These are phyloP conservation scores for Sciaenops ocellatus DNA, from an alignment of 2,797 vertebrate species.

Conservation along the genomic window DNA sequence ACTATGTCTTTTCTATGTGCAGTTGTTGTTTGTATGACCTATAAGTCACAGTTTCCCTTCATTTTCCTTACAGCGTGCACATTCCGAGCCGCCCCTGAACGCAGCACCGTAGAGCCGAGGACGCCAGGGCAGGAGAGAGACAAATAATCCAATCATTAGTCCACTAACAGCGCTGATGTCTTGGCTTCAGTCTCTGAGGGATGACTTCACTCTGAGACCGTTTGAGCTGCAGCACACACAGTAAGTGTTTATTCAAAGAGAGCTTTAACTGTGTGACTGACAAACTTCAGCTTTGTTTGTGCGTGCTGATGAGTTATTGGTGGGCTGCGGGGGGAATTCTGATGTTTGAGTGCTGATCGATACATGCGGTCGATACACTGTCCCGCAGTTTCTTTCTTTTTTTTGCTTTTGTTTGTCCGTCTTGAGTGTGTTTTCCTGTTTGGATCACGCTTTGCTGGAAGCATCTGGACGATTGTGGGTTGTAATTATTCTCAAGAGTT, in stretches of 20 bases:
- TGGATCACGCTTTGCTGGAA: background rate
- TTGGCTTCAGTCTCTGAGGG: constrained; percentile 70
- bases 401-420: constrained; percentile 18
- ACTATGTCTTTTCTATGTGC: background rate
- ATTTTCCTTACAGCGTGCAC: background rate
- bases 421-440: background rate
- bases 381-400: background rate
- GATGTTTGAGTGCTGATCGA: constrained; percentile 57
- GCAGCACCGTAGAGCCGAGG: constrained; percentile 27
- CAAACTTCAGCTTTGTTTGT: constrained; percentile 23
- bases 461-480: constrained; percentile 8
- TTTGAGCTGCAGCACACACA: constrained; percentile 58
- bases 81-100: constrained; percentile 42
- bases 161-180: constrained; percentile 58
- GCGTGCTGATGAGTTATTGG: background rate
- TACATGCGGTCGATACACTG: constrained; percentile 28
- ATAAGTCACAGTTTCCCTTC: too few relatives aligned
- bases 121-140: constrained; percentile 45
- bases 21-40: background rate
- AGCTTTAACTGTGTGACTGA: background rate
- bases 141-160: constrained; percentile 68
- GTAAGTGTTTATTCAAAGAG: constrained; percentile 55
- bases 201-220: constrained; percentile 76
- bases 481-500: background rate
- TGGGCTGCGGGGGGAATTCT: background rate